Evolutionary conservation across 2,888 invertebrate species (phyloP), one percentile per base, ranked within the genome.

Genomic region (Volucella bombylans): DNA sequence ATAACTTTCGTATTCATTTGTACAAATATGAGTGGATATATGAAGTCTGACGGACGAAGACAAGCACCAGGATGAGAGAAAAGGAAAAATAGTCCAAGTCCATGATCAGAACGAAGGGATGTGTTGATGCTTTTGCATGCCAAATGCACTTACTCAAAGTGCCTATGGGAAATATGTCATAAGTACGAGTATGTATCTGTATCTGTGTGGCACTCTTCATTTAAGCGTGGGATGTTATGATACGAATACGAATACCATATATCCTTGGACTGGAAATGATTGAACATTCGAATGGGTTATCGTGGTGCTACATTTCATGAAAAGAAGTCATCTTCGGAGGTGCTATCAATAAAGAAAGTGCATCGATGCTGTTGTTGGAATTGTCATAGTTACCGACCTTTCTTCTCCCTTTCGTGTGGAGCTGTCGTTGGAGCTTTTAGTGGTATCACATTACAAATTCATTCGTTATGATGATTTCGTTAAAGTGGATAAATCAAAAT

Each of bases 111-210:
- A 31, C 31, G 31, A 31, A 6, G 52, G 11, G 45, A 15, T 12
- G 50, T 4, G 10, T 31, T 39, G 52, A 45, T 23, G 31, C 31
- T 23, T 14, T 39, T 31, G 47, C 12, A 67, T 69, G 47, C 38
- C 45, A 52, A 69, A 68, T 78, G 62, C 68, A 65, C 38, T 59
- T 79, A 73, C 69, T 31, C 31, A 31, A 31, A 31, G 31, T 74
- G 73, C 82, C 78, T 82, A 73, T 78, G 82, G 82, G 82, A 79
- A 83, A 73, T 79, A 67, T 38, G 14, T 64, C 78, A 73, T 74
- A 79, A 64, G 79, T 78, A 64, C 82, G 78, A 23, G 4, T 4
- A 31, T 4, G 6, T 31, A 4, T 6, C 31, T 6, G 31, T 31
- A 31, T 31, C 31, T 31, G 31, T 0, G 0, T 31, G 31, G 31